Evolutionary conservation across 2,113 vertebrate genomes (phyloP).

Genomic region (Thryonomys swinderianus): DNA sequence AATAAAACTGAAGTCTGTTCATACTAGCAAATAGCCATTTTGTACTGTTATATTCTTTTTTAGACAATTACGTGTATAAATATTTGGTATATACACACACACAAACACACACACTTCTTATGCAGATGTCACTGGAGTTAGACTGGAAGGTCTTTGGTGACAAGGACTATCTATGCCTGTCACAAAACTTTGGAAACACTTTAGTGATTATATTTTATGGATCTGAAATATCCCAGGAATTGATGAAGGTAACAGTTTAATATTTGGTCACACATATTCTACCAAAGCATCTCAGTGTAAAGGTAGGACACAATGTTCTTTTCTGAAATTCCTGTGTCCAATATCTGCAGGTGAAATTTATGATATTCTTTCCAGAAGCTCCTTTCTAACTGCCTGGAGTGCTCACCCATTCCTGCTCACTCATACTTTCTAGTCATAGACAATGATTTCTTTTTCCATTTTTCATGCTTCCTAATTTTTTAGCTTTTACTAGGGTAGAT

Average conservation of each 20-base stretch:
- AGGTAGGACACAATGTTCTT: neutral
- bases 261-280: neutral
- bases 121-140: neutral
- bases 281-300: neutral
- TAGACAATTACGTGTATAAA: slow-evolving; percentile 33
- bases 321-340: neutral
- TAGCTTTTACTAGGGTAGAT: neutral
- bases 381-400: neutral
- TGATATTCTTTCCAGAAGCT: neutral
- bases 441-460: neutral
- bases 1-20: neutral
- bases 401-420: neutral
- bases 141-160: neutral
- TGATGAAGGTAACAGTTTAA: neutral
- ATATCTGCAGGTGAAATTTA: neutral
- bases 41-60: neutral
- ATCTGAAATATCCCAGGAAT: neutral
- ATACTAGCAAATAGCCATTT: neutral
- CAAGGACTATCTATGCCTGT: neutral
- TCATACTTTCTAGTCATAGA: neutral
- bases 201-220: neutral
- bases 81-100: neutral
- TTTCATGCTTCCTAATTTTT: neutral
- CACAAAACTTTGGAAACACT: neutral
- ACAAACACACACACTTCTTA: too few species aligned